Conservation (phyloP, 2,888 invertebrate genomes). For the Crocallis elinguaria region DNA sequence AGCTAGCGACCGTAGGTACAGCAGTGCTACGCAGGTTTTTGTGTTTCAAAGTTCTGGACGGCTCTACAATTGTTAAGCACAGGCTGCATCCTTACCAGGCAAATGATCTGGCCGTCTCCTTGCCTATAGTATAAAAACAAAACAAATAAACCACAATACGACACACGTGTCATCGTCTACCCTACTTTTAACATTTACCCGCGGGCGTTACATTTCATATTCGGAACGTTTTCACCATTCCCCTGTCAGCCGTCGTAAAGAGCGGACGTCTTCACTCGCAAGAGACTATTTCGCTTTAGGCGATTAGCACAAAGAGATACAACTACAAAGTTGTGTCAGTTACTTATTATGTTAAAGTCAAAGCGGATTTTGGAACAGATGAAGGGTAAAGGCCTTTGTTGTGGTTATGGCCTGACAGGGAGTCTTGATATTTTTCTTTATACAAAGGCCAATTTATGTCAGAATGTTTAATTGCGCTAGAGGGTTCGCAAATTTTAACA, state of each 20-base stretch:
- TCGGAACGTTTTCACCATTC: constrained; percentile 48
- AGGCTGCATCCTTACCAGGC: no score
- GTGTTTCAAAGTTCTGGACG: no score
- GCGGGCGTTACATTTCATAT: constrained; percentile 47
- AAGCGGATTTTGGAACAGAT: constrained; percentile 26
- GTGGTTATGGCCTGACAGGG: no score
- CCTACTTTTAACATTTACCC: constrained; percentile 40
- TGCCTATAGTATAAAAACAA: no score
- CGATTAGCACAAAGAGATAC: constrained; percentile 47
- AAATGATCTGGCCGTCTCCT: no score
- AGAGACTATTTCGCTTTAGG: constrained; percentile 40
- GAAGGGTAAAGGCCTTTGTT: constrained; percentile 34
- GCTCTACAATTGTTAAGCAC: no score
- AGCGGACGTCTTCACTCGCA: constrained; percentile 41
- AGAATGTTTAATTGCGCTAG: no score
- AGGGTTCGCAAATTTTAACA: no score
- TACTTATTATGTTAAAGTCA: constrained; percentile 8
- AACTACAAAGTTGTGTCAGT: constrained; percentile 21
- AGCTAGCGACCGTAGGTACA: no score
- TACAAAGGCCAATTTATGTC: no score
- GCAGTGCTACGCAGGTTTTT: no score
- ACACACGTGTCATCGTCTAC: constrained; percentile 6
- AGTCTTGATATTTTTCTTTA: no score
- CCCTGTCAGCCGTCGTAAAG: constrained; percentile 47
- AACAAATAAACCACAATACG: background rate